Evolutionary conservation across 2,113 vertebrate genomes (phyloP).

Genomic region (Zingel zingel): DNA sequence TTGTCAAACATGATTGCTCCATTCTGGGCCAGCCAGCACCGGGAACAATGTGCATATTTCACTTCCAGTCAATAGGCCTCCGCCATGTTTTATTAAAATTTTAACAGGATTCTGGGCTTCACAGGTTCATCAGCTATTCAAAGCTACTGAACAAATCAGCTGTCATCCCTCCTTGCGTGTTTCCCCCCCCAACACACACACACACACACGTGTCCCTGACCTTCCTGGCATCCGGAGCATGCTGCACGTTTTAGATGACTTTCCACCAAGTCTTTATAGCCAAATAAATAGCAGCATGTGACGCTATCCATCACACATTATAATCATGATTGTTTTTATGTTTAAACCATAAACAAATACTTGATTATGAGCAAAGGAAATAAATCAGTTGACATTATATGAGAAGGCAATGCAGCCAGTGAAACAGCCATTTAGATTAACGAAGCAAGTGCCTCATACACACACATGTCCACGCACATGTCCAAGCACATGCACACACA

Average conservation of each 20-base stretch:
- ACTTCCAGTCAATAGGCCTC: constrained; percentile 86
- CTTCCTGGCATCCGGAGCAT: constrained; percentile 79
- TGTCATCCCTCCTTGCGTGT: constrained; percentile 77
- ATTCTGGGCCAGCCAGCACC: constrained; percentile 77
- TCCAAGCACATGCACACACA: constrained; percentile 9
- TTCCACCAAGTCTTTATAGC: constrained; percentile 81
- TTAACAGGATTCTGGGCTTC: constrained; percentile 84
- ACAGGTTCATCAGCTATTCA: constrained; percentile 88
- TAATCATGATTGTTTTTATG: constrained; percentile 86
- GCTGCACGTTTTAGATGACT: constrained; percentile 75
- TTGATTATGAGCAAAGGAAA: constrained; percentile 82
- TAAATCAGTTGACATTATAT: constrained; percentile 81
- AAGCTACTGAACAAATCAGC: constrained; percentile 82
- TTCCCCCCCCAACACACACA: constrained; percentile 33
- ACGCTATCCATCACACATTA: constrained; percentile 82
- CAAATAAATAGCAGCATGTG: constrained; percentile 83
- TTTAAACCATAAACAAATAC: constrained; percentile 85
- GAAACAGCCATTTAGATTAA: constrained; percentile 82
- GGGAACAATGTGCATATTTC: constrained; percentile 86
- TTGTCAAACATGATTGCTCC: constrained; percentile 86
- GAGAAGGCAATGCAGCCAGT: constrained; percentile 61
- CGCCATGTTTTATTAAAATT: constrained; percentile 89
- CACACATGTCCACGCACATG: constrained; percentile 1
- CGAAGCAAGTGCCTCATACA: constrained; percentile 56
- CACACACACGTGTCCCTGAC: constrained; percentile 74